phyloP scores from a whole-genome alignment of 2,888 invertebrate genomes.

The Ptycholaimellus sp. region DNA sequence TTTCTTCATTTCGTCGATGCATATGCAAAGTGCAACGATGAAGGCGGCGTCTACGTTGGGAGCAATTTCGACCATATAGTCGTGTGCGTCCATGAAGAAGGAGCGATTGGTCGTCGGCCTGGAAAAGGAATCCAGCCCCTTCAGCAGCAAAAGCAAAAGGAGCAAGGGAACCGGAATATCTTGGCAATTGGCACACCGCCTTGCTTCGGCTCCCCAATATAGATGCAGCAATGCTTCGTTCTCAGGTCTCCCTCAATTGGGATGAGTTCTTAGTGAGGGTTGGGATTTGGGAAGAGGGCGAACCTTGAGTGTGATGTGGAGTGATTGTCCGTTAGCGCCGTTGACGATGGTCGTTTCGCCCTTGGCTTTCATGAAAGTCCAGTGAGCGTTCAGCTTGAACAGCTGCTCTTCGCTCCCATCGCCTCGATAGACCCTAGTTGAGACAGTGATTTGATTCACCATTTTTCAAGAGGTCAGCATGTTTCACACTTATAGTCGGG shows the following conservation, averaged over 20 bases:
- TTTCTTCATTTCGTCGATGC: conserved; percentile 1
- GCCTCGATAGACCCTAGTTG: conserved; percentile 1
- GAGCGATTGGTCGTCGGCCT: neutral
- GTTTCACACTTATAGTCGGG: conserved; percentile 1
- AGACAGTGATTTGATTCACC: too few species aligned
- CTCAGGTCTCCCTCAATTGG: neutral
- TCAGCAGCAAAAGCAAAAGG: too few species aligned
- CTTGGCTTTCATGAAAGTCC: too few species aligned
- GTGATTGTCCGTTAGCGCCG: neutral
- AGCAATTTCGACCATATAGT: neutral
- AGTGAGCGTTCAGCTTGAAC: too few species aligned
- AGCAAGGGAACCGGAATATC: neutral
- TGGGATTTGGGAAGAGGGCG: neutral
- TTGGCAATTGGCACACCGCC: conserved; percentile 2
- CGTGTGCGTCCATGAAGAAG: neutral
- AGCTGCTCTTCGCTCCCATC: neutral
- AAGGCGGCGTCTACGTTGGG: conserved; percentile 1
- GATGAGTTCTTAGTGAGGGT: neutral
- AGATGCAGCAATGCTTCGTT: neutral
- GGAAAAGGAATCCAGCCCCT: too few species aligned
- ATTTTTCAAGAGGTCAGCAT: too few species aligned
- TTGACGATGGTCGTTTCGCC: too few species aligned
- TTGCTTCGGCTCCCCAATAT: conserved; percentile 2
- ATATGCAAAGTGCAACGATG: neutral
- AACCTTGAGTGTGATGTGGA: neutral